phyloP scores from a whole-genome alignment of 1,140 invertebrate genomes.

The Aphaenogaster rudis region DNA sequence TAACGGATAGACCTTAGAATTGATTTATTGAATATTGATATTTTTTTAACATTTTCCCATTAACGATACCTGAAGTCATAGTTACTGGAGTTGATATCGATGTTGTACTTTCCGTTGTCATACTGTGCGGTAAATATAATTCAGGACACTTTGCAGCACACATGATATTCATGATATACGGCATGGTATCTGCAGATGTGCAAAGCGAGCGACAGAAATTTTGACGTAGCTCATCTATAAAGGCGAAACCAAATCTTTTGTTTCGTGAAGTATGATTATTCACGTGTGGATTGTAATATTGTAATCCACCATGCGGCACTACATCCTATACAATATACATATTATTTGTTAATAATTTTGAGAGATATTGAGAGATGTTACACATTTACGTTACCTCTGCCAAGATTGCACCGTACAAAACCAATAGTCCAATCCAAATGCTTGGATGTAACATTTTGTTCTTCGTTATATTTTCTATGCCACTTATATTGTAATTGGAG shows the following conservation, averaged over 20 bases:
- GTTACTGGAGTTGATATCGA: neutral
- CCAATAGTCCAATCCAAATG: conserved; percentile 14
- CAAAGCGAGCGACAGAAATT: conserved; percentile 29
- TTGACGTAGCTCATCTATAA: conserved; percentile 16
- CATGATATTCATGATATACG: neutral
- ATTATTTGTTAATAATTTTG: conserved; percentile 1
- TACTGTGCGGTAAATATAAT: conserved; percentile 44
- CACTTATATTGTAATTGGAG: neutral
- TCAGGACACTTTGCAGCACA: conserved; percentile 66
- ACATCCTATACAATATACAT: conserved; percentile 11
- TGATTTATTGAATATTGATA: neutral
- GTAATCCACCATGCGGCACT: neutral
- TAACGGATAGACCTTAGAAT: neutral
- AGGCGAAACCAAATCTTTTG: conserved; percentile 53
- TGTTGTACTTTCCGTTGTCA: neutral
- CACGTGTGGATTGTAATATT: neutral
- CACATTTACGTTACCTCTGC: conserved; percentile 50
- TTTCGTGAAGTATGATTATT: neutral
- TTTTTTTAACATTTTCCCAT: neutral
- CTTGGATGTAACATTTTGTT: conserved; percentile 53
- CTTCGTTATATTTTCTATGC: neutral
- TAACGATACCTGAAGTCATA: neutral
- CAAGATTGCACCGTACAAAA: conserved; percentile 43
- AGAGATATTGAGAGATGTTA: neutral
- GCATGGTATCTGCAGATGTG: fast-evolving